Conservation (phyloP, 2,113 vertebrate species). For the Penelope pileata region DNA sequence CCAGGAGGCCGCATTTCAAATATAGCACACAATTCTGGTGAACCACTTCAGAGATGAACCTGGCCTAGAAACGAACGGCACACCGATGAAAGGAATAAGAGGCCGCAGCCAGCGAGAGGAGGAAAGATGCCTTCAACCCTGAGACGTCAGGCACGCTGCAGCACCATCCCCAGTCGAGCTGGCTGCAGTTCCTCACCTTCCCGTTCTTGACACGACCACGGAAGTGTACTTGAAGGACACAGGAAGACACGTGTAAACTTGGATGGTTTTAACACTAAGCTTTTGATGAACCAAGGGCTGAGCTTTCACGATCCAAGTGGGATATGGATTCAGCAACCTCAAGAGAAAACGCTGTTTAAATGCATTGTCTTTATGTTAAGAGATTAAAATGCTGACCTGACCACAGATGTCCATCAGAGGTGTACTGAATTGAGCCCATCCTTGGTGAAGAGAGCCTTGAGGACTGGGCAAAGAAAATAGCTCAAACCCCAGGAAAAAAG, state of each 20-base stretch:
- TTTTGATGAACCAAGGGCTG: background rate
- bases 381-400: background rate
- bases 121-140: background rate
- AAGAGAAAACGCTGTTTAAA: background rate
- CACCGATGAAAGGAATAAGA: background rate
- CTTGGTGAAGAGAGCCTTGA: background rate
- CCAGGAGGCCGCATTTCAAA: background rate
- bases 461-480: background rate
- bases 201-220: rapidly evolving
- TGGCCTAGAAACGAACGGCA: background rate
- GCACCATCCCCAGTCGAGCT: rapidly evolving
- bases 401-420: background rate
- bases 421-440: background rate
- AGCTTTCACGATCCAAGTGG: background rate
- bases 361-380: rapidly evolving
- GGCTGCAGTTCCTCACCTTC: background rate
- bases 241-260: background rate
- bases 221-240: background rate
- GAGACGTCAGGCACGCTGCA: background rate
- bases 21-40: background rate
- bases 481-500: background rate
- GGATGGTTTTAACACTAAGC: background rate
- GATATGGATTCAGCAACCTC: background rate
- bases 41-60: background rate
- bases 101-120: background rate